Evolutionary conservation across 2,797 vertebrate genomes (phyloP).

Genomic region (Macrochelys suwanniensis): DNA sequence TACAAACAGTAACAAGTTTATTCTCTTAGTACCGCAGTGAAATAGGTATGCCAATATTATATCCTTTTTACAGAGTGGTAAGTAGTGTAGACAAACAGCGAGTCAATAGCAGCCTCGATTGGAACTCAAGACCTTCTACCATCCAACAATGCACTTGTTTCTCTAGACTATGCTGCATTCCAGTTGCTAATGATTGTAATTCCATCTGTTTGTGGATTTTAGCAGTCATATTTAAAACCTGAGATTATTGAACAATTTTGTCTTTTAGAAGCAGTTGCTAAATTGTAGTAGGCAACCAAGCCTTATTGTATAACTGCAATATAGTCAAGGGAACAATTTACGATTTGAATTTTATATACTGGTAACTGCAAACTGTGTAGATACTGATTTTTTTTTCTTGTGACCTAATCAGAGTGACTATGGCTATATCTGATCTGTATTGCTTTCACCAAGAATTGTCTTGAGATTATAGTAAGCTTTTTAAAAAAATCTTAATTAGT

Average conservation of each 20-base stretch:
- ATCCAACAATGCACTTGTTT: background rate
- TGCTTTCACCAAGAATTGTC: conserved; percentile 65
- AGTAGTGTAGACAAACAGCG: background rate
- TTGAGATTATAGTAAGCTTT: conserved; percentile 49
- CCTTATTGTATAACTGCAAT: background rate
- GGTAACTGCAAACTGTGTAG: background rate
- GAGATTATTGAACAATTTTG: background rate
- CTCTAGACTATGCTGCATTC: background rate
- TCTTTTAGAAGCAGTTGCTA: background rate
- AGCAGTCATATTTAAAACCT: background rate
- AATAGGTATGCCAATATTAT: background rate
- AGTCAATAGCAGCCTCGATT: background rate
- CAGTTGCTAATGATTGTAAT: background rate
- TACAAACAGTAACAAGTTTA: background rate
- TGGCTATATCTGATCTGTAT: conserved; percentile 72
- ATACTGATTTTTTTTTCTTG: background rate
- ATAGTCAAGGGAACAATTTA: background rate
- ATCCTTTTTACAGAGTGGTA: background rate
- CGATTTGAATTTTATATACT: background rate
- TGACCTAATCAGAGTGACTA: conserved; percentile 30
- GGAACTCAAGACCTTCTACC: background rate
- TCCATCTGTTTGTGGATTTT: background rate
- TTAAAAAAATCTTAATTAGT: conserved; percentile 62
- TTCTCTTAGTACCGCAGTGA: background rate
- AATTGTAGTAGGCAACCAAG: background rate